Conservation (phyloP, 2,797 vertebrate species). For the Eleutherodactylus coqui region DNA sequence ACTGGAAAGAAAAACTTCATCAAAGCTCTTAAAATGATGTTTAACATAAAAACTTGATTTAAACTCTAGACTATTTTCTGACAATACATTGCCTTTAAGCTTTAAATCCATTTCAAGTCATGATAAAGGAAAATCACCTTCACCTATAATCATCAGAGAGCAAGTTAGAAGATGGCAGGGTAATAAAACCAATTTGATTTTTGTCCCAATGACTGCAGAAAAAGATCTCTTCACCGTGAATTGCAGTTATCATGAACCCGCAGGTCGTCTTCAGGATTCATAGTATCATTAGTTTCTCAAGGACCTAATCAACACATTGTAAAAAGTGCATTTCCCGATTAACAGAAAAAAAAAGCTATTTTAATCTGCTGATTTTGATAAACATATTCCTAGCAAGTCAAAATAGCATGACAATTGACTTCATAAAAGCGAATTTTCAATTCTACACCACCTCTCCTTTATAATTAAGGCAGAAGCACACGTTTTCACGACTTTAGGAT, state of each 20-base stretch:
- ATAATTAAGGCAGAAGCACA: slow-evolving; percentile 32
- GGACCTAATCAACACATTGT: slow-evolving; percentile 56
- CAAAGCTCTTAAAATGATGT: too few species aligned
- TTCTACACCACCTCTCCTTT: slow-evolving; percentile 11
- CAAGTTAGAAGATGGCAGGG: background rate
- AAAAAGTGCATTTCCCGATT: slow-evolving; percentile 42
- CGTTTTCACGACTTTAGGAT: slow-evolving; percentile 13
- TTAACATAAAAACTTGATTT: too few species aligned
- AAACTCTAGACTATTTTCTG: too few species aligned
- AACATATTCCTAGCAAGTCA: slow-evolving; percentile 53
- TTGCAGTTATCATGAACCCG: slow-evolving; percentile 39
- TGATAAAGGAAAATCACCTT: slow-evolving; percentile 3
- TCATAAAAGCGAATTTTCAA: background rate
- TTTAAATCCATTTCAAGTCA: background rate
- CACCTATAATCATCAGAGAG: slow-evolving; percentile 13
- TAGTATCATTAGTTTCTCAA: slow-evolving; percentile 48
- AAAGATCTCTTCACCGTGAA: slow-evolving; percentile 36
- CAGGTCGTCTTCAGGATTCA: slow-evolving; percentile 40
- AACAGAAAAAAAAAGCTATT: slow-evolving; percentile 28
- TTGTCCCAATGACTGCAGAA: slow-evolving; percentile 38
- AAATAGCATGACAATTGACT: slow-evolving; percentile 39
- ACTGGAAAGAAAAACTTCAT: too few species aligned
- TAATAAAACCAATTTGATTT: slow-evolving; percentile 44
- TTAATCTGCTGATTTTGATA: slow-evolving; percentile 48
- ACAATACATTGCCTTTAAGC: background rate